Percentiles rank a stretch among this genome's conserved stretches.
Evolutionary conservation across 2,888 invertebrate genomes (phyloP).

Genomic region (Sisyra nigra): DNA sequence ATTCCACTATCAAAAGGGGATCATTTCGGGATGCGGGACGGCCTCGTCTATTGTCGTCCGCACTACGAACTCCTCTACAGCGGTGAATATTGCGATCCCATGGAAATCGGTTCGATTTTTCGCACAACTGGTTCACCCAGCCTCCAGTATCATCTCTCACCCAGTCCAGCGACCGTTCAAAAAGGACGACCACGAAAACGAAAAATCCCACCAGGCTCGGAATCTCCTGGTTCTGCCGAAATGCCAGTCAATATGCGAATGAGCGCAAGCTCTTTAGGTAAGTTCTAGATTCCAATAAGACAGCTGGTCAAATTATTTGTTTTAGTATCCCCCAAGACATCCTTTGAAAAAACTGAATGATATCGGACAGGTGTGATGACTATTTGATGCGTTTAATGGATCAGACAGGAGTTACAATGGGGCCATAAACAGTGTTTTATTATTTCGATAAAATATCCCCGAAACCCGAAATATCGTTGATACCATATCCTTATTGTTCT

Average conservation of each 20-base stretch:
- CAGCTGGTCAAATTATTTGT: too few relatives aligned
- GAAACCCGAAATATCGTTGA: too few relatives aligned
- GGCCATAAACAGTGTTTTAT: too few relatives aligned
- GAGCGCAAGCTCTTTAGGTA: slow-evolving; percentile 46
- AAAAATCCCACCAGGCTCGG: slow-evolving; percentile 34
- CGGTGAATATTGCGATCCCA: slow-evolving; percentile 38
- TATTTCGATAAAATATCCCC: too few relatives aligned
- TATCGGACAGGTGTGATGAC: too few relatives aligned
- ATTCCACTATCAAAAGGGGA: slow-evolving; percentile 73
- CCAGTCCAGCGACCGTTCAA: slow-evolving; percentile 35
- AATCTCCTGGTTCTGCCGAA: slow-evolving; percentile 37
- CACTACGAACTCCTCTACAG: slow-evolving; percentile 48
- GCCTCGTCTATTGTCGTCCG: slow-evolving; percentile 57
- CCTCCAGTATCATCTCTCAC: slow-evolving; percentile 25
- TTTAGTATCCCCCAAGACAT: too few relatives aligned
- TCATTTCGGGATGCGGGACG: slow-evolving; percentile 76
- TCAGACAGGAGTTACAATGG: too few relatives aligned
- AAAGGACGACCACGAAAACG: slow-evolving; percentile 72
- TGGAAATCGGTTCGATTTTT: slow-evolving; percentile 30
- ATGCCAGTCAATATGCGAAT: slow-evolving; percentile 53
- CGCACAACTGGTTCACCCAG: slow-evolving; percentile 4
- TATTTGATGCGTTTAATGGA: too few relatives aligned
- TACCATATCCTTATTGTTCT: too few relatives aligned
- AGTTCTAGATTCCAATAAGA: slow-evolving; percentile 18
- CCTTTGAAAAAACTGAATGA: too few relatives aligned